Percentiles rank a stretch among this genome's conserved stretches.
phyloP scores from a whole-genome alignment of 23 tunicate genomes.

The Oikopleura dioica region DNA sequence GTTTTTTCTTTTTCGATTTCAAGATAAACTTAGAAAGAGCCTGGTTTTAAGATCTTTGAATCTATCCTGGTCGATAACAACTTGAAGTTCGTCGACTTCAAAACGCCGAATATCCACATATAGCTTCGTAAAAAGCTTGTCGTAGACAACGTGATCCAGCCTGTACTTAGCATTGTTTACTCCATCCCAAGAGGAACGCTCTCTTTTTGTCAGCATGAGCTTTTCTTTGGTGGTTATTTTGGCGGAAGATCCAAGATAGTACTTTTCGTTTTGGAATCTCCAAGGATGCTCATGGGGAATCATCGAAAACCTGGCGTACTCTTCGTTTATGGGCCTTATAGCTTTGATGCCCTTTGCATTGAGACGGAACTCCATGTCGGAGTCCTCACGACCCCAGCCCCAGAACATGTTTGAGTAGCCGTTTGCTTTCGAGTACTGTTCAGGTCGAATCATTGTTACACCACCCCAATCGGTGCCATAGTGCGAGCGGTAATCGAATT shows the following conservation, averaged over 20 bases:
- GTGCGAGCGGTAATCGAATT: constrained; percentile 51
- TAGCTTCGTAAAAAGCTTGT: background rate
- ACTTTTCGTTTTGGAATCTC: background rate
- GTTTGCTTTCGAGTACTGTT: constrained; percentile 44
- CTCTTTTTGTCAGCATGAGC: too few species aligned
- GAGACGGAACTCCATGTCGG: constrained; percentile 70
- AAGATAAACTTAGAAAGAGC: too few species aligned
- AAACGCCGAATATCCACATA: background rate
- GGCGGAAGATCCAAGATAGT: background rate
- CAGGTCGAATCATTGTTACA: constrained; percentile 50
- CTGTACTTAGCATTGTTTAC: background rate
- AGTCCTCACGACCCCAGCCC: constrained; percentile 99
- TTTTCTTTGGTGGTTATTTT: background rate
- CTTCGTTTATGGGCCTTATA: background rate
- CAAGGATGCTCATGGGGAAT: background rate
- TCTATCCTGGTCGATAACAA: background rate
- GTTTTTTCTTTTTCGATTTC: too few species aligned
- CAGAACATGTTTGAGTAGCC: constrained; percentile 88
- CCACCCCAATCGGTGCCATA: constrained; percentile 87
- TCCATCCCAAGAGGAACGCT: too few species aligned
- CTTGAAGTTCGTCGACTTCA: background rate
- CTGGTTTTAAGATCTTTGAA: background rate
- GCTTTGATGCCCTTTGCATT: background rate
- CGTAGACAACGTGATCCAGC: background rate
- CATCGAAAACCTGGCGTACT: background rate